Base-by-base conservation (phyloP, 2,113 vertebrate species). In the Symphodus melops region DNA sequence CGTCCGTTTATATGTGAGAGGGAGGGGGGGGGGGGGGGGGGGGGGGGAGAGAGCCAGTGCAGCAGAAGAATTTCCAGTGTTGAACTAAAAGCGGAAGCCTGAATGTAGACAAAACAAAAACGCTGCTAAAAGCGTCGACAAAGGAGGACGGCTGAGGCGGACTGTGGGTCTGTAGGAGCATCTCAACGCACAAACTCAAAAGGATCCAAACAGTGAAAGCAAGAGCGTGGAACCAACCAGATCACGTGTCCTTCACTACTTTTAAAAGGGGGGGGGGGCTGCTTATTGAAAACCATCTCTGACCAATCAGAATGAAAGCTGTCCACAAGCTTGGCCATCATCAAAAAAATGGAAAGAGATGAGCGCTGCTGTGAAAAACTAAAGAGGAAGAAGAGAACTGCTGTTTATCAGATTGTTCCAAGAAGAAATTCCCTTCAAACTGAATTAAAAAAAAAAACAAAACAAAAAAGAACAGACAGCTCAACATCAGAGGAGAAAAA, bases 31-130 rank as follows among this genome's bases (percentile, higher is more conserved):
- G n/a, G n/a, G 1, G 0, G n/a, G 0, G 17, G 54, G 1, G 0
- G n/a, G 0, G 17, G 54, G 9, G 19, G 19, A 48, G 19, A 67
- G 61, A 44, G 60, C 2, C 14, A 33, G 72, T 72, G 62, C 81
- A 67, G 51, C 68, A 75, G 75, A 81, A 85, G 75, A 71, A 86
- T 81, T 81, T 78, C 66, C 64, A 83, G 54, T 10, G 64, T 28
- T 51, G 52, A 71, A 68, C 66, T 73, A 23, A 84, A 76, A 82
- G 82, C 48, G 28, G 82, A 84, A 82, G 84, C 76, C 60, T 79
- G 76, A 21, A 69, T 51, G 44, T 23, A 87, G 84, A 90, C 83
- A 84, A 90, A 91, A 87, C 84, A 88, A 73, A 84, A 60, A 42
- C 4, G 48, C 49, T 1, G 71, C 67, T 78, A 81, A 89, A 81